These are phyloP conservation scores for Microctonus hyperodae DNA, from an alignment of 2,888 invertebrate genomes.

Conservation along the genomic window DNA sequence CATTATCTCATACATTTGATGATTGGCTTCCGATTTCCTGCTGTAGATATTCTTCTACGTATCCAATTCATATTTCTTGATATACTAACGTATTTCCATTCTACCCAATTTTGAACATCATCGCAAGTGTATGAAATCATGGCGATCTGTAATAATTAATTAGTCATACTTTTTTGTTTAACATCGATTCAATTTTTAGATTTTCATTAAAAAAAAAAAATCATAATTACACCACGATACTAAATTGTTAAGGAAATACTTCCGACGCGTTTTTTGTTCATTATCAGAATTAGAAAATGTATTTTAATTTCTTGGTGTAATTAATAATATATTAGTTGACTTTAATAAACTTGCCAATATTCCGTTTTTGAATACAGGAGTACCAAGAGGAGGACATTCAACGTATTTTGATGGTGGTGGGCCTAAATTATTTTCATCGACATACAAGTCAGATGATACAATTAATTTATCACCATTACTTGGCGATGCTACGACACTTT, in stretches of 20 bases:
- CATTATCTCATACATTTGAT: too few species aligned
- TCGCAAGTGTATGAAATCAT: conserved; percentile 49
- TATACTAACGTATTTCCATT: conserved; percentile 47
- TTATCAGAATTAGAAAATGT: too few species aligned
- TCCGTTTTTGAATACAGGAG: conserved; percentile 41
- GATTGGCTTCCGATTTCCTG: not conserved
- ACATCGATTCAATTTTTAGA: not conserved
- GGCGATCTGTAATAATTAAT: conserved; percentile 41
- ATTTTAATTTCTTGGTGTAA: too few species aligned
- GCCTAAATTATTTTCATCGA: conserved; percentile 35
- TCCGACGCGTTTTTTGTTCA: too few species aligned
- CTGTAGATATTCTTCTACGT: conserved; percentile 18
- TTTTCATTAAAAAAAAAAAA: too few species aligned
- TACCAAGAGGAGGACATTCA: conserved; percentile 46
- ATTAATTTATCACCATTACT: conserved; percentile 15
- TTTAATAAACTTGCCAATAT: conserved; percentile 39
- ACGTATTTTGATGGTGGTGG: conserved; percentile 34
- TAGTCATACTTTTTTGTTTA: not conserved
- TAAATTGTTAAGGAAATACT: too few species aligned
- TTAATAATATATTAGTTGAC: not conserved
- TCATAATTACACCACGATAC: not conserved
- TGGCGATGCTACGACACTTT: conserved; percentile 31
- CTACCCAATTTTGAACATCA: conserved; percentile 45
- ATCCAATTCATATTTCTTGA: conserved; percentile 46
- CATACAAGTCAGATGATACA: conserved; percentile 24